A percentile compares a stretch with the other conserved stretches of the same genome.
These are phyloP conservation scores for Manis pentadactyla DNA, from an alignment of 2,797 vertebrate genomes.

Conservation along the genomic window DNA sequence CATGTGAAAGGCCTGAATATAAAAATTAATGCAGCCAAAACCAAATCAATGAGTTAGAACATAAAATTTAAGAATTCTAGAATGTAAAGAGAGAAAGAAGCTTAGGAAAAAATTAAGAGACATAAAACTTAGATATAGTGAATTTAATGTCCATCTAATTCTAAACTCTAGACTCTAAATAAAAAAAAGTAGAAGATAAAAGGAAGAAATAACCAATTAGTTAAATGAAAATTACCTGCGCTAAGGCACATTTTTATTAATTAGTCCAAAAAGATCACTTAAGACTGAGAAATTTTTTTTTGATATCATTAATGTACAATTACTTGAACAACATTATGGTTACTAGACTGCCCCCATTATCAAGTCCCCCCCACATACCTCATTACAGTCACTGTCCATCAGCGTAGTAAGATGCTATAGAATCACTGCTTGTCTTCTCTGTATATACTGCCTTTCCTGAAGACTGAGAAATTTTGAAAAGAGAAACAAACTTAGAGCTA, in stretches of 20 bases:
- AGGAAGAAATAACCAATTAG: neutral
- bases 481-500: neutral
- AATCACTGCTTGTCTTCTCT: too few relatives aligned
- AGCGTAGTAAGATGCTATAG: too few relatives aligned
- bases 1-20: neutral
- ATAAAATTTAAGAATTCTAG: neutral
- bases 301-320: too few relatives aligned
- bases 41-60: neutral
- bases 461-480: neutral
- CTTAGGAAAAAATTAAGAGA: neutral
- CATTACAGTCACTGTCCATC: too few relatives aligned
- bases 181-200: neutral
- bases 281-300: neutral
- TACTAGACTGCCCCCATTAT: too few relatives aligned
- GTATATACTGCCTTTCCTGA: too few relatives aligned
- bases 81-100: neutral
- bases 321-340: too few relatives aligned
- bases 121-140: neutral
- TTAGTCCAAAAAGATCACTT: neutral
- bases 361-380: too few relatives aligned
- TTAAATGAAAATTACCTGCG: neutral
- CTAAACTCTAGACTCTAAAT: neutral
- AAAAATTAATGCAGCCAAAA: neutral
- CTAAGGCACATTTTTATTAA: neutral
- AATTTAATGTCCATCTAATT: neutral